These are phyloP conservation scores for Charaxes varanes DNA, from an alignment of 1,140 invertebrate genomes.

Conservation along the genomic window DNA sequence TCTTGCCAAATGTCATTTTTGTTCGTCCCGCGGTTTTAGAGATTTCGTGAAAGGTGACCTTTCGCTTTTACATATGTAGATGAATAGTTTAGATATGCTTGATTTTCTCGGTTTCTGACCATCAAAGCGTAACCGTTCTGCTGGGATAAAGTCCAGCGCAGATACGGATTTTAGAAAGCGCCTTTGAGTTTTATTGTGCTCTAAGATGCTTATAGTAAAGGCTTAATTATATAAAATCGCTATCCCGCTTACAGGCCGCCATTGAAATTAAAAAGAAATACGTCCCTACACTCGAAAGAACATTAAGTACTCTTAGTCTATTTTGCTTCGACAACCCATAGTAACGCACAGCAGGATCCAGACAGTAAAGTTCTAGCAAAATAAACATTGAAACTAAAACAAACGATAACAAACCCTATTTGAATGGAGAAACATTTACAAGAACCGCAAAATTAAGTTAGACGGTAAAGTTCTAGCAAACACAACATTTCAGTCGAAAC, in stretches of 20 bases:
- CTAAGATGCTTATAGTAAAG: slow-evolving; percentile 14
- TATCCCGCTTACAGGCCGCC: slow-evolving; percentile 15
- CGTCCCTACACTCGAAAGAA: slow-evolving; percentile 56
- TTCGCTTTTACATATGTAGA: too few species aligned
- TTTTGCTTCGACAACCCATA: slow-evolving; percentile 61
- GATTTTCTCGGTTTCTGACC: too few species aligned
- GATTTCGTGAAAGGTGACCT: too few species aligned
- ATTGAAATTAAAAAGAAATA: slow-evolving; percentile 43
- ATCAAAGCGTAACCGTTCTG: too few species aligned
- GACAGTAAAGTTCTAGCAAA: slow-evolving; percentile 43
- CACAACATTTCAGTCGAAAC: slow-evolving; percentile 8
- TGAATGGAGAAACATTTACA: slow-evolving; percentile 10
- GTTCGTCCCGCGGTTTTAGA: too few species aligned
- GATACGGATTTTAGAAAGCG: slow-evolving; percentile 6
- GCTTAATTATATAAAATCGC: slow-evolving; percentile 29
- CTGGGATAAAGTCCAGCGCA: not conserved
- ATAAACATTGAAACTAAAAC: slow-evolving; percentile 9
- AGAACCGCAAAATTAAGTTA: slow-evolving; percentile 20
- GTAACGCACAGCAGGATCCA: slow-evolving; percentile 51
- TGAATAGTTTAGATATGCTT: too few species aligned
- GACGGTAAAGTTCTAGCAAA: slow-evolving; percentile 43
- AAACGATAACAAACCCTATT: slow-evolving; percentile 25
- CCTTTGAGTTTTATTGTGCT: slow-evolving; percentile 8
- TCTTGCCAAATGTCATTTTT: too few species aligned
- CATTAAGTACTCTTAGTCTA: slow-evolving; percentile 51